Evolutionary conservation across 2,113 vertebrate species (phyloP).

Genomic region (Xerus inauris): DNA sequence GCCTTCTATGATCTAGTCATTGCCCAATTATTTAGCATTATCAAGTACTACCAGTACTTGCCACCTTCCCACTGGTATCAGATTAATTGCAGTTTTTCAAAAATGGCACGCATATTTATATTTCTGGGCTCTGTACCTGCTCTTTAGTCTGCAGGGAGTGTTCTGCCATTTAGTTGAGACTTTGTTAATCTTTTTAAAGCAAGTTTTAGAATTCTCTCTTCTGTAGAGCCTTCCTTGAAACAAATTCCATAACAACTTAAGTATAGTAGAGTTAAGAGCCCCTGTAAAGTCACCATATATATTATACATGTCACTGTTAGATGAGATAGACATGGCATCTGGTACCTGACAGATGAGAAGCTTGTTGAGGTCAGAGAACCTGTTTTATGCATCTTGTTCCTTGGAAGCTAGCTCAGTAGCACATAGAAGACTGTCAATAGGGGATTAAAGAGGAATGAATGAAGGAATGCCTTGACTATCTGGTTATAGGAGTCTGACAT

Average conservation of each 20-base stretch:
- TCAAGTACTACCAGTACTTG: neutral
- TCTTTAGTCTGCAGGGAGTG: neutral
- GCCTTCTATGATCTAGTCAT: neutral
- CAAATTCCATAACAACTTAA: neutral
- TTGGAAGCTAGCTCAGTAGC: neutral
- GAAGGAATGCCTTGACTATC: neutral
- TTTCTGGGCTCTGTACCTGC: neutral
- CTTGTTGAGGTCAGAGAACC: neutral
- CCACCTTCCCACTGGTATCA: neutral
- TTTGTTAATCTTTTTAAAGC: neutral
- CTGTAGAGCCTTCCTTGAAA: neutral
- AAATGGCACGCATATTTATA: neutral
- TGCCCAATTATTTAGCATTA: neutral
- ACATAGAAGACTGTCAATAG: neutral
- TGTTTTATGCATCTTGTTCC: neutral
- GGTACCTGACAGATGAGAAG: neutral
- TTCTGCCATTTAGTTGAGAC: neutral
- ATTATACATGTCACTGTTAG: neutral
- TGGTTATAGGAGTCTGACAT: neutral
- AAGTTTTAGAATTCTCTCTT: neutral
- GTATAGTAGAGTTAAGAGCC: neutral
- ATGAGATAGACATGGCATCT: no score
- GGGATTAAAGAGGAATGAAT: neutral
- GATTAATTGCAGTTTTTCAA: neutral
- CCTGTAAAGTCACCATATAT: neutral